Conservation (phyloP, 2,888 invertebrate species). For the Ariolimax columbianus region DNA sequence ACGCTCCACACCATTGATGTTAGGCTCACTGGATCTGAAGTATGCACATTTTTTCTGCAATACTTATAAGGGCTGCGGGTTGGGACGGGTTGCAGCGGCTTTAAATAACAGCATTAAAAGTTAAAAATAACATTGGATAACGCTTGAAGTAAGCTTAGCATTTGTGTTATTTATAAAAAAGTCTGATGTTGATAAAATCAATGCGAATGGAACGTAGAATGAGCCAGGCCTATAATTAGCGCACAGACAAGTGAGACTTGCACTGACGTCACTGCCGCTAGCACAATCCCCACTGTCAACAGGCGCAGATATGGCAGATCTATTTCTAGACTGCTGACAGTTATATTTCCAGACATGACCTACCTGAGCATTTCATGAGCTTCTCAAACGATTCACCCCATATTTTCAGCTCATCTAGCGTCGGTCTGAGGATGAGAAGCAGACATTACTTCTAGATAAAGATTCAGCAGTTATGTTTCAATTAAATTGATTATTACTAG, state of each 20-base stretch:
- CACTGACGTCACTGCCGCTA: background rate
- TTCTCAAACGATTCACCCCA: constrained; percentile 98
- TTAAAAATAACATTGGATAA: too few species aligned
- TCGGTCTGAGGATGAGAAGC: constrained; percentile 83
- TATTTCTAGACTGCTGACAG: background rate
- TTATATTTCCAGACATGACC: constrained; percentile 34
- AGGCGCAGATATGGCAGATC: background rate
- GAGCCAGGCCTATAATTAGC: background rate
- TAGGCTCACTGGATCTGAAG: too few species aligned
- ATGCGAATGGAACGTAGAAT: background rate
- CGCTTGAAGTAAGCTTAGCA: too few species aligned
- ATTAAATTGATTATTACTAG: background rate
- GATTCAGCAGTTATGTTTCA: too few species aligned
- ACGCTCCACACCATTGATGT: too few species aligned
- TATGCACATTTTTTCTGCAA: too few species aligned
- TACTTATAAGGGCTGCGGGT: too few species aligned
- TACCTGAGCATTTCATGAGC: constrained; percentile 93
- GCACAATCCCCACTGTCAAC: background rate
- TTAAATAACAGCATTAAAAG: too few species aligned
- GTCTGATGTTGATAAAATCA: too few species aligned
- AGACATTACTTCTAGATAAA: constrained; percentile 7
- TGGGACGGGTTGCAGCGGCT: too few species aligned
- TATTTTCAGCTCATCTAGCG: constrained; percentile 92
- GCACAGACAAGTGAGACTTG: background rate
- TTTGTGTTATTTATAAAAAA: too few species aligned